Conservation (phyloP, 2,797 vertebrate species). For the Sebastes cheni region DNA sequence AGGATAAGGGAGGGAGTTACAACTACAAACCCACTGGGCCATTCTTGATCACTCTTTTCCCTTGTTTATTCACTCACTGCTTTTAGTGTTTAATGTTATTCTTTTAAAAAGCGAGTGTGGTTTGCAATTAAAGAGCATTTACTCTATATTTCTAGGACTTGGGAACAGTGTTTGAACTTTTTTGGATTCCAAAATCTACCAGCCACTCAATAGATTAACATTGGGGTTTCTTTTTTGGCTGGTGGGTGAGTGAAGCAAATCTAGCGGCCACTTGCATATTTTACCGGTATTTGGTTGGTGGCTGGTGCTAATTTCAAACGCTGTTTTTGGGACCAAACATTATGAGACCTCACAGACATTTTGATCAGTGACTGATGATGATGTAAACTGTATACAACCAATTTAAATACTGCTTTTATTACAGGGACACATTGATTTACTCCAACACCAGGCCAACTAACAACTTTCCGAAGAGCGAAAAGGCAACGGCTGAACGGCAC, state of each 20-base stretch:
- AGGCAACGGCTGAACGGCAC: background rate
- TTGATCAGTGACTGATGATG: background rate
- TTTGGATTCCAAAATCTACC: background rate
- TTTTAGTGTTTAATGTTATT: background rate
- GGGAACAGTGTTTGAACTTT: no score
- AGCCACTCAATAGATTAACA: no score
- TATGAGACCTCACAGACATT: background rate
- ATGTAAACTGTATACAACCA: background rate
- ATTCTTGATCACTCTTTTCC: background rate
- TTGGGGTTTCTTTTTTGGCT: no score
- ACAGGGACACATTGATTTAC: background rate
- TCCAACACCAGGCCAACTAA: background rate
- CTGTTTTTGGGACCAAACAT: background rate
- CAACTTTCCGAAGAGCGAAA: background rate
- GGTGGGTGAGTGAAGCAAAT: no score
- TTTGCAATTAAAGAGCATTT: background rate
- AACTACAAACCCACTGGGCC: background rate
- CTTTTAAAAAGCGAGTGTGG: background rate
- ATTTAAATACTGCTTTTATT: background rate
- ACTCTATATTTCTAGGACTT: background rate
- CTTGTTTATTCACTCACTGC: constrained; percentile 14
- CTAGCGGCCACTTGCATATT: no score
- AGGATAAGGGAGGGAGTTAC: constrained; percentile 34
- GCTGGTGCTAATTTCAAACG: background rate
- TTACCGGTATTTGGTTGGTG: no score